Evolutionary conservation across 1,140 invertebrate species (phyloP), one percentile per base, ranked within the genome.

Genomic region (Philopotamus ludificatus): DNA sequence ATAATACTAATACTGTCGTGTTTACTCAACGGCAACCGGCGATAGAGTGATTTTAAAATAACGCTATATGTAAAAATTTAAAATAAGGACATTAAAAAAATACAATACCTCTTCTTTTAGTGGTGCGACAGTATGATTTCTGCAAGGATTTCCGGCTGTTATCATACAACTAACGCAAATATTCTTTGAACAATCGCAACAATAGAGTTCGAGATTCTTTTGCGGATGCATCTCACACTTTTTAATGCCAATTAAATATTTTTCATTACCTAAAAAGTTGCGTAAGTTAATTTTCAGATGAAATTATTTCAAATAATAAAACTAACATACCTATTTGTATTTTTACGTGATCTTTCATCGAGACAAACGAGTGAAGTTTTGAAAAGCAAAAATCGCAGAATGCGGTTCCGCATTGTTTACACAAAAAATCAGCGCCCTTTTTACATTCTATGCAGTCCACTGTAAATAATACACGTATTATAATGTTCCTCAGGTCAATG

Each of bases 111-210:
- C 66, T 72, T 77, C 74, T 63, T 76, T 72, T 22, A 74, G 70
- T 21, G 75, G 72, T 8, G 71, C 72, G 23, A 76, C 72, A 67
- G 74, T 67, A 68, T 80, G 79, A 53, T 74, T 75, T 65, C 77
- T 77, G 65, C 79, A 80, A 3, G 75, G 75, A 23, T 74, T 77
- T 4, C 75, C 75, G 22, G 74, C 75, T 16, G 74, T 76, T 22
- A 79, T 72, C 49, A 78, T 63, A 65, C 79, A 80, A 23, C 77
- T 73, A 71, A 76, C 75, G 60, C 79, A 80, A 51, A 78, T 73
- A n/a, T 72, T 34, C 45, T 76, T 77, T 1, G 45, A 59, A 60
- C 79, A 80, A 50, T 75, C 72, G 10, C 77, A 73, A 67, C 79
- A 80, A 66, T 75, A 79, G 59, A 77, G 78, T n/a, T 76, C 76